Evolutionary conservation across 2,113 vertebrate species (phyloP).

Genomic region (Caloenas nicobarica): DNA sequence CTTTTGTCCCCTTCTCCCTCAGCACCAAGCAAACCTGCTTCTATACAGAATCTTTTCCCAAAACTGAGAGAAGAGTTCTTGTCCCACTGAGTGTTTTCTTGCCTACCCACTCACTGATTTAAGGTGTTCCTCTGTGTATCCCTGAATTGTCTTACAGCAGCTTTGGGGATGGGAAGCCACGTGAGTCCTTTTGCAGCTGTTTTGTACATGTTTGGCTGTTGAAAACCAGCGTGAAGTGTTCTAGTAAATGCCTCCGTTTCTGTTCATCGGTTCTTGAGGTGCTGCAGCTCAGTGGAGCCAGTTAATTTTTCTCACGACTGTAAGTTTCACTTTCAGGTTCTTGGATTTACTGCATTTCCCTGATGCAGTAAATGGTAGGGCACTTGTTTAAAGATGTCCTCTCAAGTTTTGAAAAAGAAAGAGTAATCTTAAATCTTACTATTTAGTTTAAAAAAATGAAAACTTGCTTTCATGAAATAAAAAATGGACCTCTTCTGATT

Average conservation of each 20-base stretch:
- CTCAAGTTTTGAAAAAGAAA: background rate
- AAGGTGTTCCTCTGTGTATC: background rate
- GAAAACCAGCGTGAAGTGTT: background rate
- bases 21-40: background rate
- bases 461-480: background rate
- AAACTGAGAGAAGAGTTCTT: background rate
- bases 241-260: background rate
- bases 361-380: background rate
- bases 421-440: background rate
- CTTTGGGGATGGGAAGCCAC: background rate
- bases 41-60: background rate
- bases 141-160: background rate
- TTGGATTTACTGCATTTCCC: background rate
- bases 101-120: background rate
- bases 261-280: background rate
- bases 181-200: background rate
- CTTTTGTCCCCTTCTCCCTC: background rate
- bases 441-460: background rate
- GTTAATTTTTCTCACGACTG: background rate
- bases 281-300: background rate
- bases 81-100: background rate
- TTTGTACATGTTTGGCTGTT: background rate
- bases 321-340: slow-evolving; percentile 35
- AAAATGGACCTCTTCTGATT: background rate
- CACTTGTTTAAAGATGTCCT: background rate